phyloP scores from a whole-genome alignment of 2,113 vertebrate genomes.

The Crocuta crocuta region DNA sequence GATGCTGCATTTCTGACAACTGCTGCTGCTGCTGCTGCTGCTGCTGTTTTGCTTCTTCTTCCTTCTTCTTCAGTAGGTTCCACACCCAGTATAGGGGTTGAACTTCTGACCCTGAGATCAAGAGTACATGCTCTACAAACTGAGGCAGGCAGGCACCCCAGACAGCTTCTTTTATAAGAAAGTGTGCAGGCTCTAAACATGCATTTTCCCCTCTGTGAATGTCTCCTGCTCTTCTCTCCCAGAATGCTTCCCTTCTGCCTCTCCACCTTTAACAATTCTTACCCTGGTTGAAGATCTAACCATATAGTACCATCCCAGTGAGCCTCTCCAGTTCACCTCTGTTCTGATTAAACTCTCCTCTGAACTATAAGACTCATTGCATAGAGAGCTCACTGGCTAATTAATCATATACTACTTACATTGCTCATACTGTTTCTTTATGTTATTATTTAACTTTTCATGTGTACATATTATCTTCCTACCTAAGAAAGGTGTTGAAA shows the following conservation, averaged over 20 bases:
- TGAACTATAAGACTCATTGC: background rate
- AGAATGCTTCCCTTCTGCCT: background rate
- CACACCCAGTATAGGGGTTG: background rate
- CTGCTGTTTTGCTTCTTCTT: background rate
- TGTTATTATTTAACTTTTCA: conserved; percentile 61
- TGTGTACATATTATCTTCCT: conserved; percentile 35
- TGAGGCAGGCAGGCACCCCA: background rate
- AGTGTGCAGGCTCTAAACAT: background rate
- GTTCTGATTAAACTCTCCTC: conserved; percentile 56
- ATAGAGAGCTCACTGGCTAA: conserved; percentile 9
- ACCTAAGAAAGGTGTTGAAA: conserved; percentile 36
- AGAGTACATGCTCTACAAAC: background rate
- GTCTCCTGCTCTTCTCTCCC: background rate
- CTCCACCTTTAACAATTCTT: background rate
- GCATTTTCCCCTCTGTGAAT: background rate
- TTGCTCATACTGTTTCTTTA: background rate
- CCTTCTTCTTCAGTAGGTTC: background rate
- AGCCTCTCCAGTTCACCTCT: background rate
- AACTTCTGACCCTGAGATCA: background rate
- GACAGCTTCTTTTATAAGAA: background rate
- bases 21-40: background rate
- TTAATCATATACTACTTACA: conserved; percentile 52
- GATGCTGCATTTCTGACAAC: background rate
- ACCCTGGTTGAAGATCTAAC: background rate
- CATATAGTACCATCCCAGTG: background rate